A percentile compares a stretch with the other conserved stretches of the same genome.
phyloP scores from a whole-genome alignment of 2,888 invertebrate genomes.

The Balanococcus diminutus region DNA sequence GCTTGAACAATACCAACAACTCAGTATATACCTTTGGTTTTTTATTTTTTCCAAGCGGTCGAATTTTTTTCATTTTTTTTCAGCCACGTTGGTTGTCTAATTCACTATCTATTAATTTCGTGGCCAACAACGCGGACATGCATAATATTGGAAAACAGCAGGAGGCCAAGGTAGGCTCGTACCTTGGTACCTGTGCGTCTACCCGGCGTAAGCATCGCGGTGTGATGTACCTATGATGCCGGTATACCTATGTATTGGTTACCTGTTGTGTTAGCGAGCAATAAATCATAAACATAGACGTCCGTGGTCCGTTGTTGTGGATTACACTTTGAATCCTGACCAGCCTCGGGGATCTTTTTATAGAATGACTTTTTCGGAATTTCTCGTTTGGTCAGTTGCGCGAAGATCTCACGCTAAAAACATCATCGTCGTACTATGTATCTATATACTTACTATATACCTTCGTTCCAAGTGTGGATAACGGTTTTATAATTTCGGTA shows the following conservation, averaged over 20 bases:
- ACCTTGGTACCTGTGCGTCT: constrained; percentile 1
- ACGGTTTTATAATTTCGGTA: constrained; percentile 7
- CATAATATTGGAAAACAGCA: constrained; percentile 49
- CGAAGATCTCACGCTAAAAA: constrained; percentile 38
- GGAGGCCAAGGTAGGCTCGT: constrained; percentile 2
- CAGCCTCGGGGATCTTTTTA: constrained; percentile 12
- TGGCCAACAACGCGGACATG: constrained; percentile 37
- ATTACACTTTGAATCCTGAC: constrained; percentile 42
- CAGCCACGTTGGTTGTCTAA: background rate
- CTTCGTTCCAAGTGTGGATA: background rate
- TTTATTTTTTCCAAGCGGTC: background rate
- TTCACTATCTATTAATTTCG: constrained; percentile 20
- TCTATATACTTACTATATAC: background rate
- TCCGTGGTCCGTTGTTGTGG: background rate
- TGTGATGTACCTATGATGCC: constrained; percentile 48
- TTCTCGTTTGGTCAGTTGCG: constrained; percentile 41
- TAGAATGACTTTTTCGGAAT: constrained; percentile 28
- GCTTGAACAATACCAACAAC: background rate
- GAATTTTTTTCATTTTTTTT: background rate
- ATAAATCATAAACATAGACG: constrained; percentile 52
- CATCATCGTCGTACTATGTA: background rate
- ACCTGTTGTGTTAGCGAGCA: constrained; percentile 54
- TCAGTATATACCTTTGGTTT: too few relatives aligned
- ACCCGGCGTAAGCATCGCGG: constrained; percentile 32
- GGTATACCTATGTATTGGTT: constrained; percentile 43